phyloP scores from a whole-genome alignment of 2,113 vertebrate species.

The Athene cunicularia region DNA sequence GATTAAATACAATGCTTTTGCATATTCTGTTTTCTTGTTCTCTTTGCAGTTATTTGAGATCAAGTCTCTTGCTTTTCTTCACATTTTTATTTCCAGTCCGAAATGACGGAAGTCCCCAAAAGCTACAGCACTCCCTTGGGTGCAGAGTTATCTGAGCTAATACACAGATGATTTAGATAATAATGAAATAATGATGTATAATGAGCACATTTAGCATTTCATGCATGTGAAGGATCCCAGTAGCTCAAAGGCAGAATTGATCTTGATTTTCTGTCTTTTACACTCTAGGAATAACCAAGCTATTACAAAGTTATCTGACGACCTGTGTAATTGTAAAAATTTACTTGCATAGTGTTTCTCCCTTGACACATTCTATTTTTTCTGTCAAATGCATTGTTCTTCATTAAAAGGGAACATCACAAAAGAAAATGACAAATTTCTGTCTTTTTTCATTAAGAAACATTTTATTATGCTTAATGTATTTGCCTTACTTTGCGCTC shows the following conservation, averaged over 20 bases:
- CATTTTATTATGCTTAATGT: background rate
- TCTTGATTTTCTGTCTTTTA: slow-evolving; percentile 45
- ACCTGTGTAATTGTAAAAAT: slow-evolving; percentile 17
- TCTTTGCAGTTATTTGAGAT: background rate
- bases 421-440: background rate
- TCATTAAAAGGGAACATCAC: background rate
- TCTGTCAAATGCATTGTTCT: background rate
- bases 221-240: slow-evolving; percentile 44
- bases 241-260: slow-evolving; percentile 44
- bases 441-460: slow-evolving; percentile 3
- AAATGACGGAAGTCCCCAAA: slow-evolving; percentile 40
- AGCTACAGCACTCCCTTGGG: slow-evolving; percentile 54
- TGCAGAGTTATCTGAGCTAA: slow-evolving; percentile 61
- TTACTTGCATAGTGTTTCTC: background rate
- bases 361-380: background rate
- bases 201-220: slow-evolving; percentile 58
- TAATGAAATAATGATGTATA: slow-evolving; percentile 71
- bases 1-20: background rate
- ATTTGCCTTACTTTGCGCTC: background rate
- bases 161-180: slow-evolving; percentile 58
- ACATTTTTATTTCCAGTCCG: background rate
- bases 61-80: background rate
- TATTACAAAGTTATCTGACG: background rate
- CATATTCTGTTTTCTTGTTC: background rate
- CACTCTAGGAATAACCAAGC: background rate